A percentile compares a stretch with the other conserved stretches of the same genome.
Evolutionary conservation across 2,888 invertebrate species (phyloP).

Genomic region (Pardosa pseudoannulata): DNA sequence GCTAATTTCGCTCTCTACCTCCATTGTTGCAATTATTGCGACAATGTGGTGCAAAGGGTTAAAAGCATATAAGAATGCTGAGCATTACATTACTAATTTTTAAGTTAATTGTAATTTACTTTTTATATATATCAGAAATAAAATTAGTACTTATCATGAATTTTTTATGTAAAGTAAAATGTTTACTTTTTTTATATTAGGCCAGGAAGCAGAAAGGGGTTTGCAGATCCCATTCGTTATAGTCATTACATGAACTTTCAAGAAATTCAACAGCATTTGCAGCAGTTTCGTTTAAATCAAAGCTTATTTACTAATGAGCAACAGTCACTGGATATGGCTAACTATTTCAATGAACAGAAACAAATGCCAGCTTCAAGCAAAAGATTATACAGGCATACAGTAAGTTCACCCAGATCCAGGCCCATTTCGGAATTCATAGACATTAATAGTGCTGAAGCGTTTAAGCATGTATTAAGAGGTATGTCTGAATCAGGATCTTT

Average conservation of each 20-base stretch:
- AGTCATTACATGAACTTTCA: constrained; percentile 90
- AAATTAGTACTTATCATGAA: too few species aligned
- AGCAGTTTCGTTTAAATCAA: constrained; percentile 64
- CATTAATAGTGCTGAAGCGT: constrained; percentile 81
- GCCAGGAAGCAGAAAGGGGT: constrained; percentile 81
- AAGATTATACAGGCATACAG: constrained; percentile 59
- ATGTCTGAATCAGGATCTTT: constrained; percentile 51
- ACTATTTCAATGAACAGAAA: constrained; percentile 11
- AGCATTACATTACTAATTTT: too few species aligned
- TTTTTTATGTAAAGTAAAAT: too few species aligned
- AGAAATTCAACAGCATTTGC: constrained; percentile 86
- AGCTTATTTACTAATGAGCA: constrained; percentile 30
- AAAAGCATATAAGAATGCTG: too few species aligned
- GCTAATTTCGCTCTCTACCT: too few species aligned
- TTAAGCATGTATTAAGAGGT: constrained; percentile 7
- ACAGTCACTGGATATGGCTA: not conserved
- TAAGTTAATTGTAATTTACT: too few species aligned
- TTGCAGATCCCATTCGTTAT: constrained; percentile 80
- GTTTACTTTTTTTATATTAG: constrained; percentile 74
- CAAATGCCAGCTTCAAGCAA: constrained; percentile 3
- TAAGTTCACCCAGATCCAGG: constrained; percentile 78
- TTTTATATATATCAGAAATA: too few species aligned
- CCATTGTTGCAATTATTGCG: too few species aligned
- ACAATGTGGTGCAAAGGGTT: too few species aligned
- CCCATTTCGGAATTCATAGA: constrained; percentile 91